Evolutionary conservation across 2,888 invertebrate genomes (phyloP).

Genomic region (Drosophila dives): DNA sequence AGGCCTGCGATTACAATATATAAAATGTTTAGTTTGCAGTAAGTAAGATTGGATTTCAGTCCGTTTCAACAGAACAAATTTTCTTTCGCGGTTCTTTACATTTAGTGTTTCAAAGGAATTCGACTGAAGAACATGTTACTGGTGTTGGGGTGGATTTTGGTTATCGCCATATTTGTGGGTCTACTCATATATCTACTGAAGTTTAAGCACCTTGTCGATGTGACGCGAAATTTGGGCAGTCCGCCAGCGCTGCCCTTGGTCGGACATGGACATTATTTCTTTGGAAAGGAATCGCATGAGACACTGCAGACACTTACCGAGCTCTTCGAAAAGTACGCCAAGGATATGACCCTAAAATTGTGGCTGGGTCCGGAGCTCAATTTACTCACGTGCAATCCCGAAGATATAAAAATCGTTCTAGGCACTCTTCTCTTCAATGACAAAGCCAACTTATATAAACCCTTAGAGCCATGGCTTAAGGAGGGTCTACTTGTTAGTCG

Average conservation of each 20-base stretch:
- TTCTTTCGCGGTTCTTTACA: neutral
- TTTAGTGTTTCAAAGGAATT: conserved; percentile 7
- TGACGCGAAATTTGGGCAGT: conserved; percentile 75
- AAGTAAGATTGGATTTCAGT: conserved; percentile 41
- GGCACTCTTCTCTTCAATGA: conserved; percentile 84
- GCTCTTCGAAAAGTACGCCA: conserved; percentile 80
- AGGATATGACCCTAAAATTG: conserved; percentile 66
- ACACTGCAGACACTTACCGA: conserved; percentile 77
- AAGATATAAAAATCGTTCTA: conserved; percentile 79
- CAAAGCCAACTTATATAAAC: conserved; percentile 86
- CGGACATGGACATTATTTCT: conserved; percentile 85
- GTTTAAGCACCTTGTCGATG: conserved; percentile 70
- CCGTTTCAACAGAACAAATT: neutral
- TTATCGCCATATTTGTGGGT: conserved; percentile 45
- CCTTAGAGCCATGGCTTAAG: conserved; percentile 86
- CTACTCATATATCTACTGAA: conserved; percentile 70
- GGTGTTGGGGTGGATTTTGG: conserved; percentile 58
- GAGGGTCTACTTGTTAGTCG: conserved; percentile 86
- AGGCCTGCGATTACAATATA: neutral
- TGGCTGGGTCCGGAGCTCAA: conserved; percentile 83
- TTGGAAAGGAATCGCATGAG: conserved; percentile 85
- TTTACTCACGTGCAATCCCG: conserved; percentile 73
- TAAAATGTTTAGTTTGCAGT: neutral
- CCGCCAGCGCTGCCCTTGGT: conserved; percentile 85
- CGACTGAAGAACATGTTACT: conserved; percentile 46